Conservation (phyloP, 53 echinoderm and acorn worm genomes). For the Arbacia lixula region DNA sequence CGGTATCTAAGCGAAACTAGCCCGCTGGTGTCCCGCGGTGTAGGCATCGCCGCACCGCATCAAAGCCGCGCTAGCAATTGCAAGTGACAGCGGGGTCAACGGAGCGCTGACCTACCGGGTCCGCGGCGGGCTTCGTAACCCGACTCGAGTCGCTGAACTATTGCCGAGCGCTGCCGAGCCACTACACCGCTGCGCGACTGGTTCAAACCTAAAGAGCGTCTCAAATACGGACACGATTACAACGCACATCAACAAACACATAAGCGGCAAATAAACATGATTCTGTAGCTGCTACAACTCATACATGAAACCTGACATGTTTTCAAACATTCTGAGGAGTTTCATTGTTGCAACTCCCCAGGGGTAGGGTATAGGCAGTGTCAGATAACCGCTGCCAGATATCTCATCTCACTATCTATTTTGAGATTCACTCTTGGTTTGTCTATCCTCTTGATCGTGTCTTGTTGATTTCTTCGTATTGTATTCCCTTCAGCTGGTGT, state of each 20-base stretch:
- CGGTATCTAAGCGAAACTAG: constrained; percentile 30
- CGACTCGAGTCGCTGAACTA: constrained; percentile 14
- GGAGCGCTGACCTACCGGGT: neutral
- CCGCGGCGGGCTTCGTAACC: constrained; percentile 53
- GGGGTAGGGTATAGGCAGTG: too few relatives aligned
- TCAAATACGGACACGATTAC: too few relatives aligned
- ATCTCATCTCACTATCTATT: too few relatives aligned
- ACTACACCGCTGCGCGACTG: neutral
- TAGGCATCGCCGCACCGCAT: constrained; percentile 12
- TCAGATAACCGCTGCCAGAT: too few relatives aligned
- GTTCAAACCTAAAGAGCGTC: neutral
- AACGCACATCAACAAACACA: constrained; percentile 39
- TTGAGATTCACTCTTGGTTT: too few relatives aligned
- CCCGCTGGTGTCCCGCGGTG: constrained; percentile 40
- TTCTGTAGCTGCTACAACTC: constrained; percentile 6
- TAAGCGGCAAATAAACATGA: constrained; percentile 29
- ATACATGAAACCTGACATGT: constrained; percentile 44
- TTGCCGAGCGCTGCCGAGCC: neutral
- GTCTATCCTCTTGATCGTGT: too few relatives aligned
- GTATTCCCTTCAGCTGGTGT: too few relatives aligned
- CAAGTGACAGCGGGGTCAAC: constrained; percentile 50
- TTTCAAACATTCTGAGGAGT: constrained; percentile 28
- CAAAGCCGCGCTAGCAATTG: constrained; percentile 22
- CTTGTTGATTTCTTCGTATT: too few relatives aligned
- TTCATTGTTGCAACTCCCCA: too few relatives aligned